Conservation (phyloP, 2,888 invertebrate species). For the Drosophila robusta region DNA sequence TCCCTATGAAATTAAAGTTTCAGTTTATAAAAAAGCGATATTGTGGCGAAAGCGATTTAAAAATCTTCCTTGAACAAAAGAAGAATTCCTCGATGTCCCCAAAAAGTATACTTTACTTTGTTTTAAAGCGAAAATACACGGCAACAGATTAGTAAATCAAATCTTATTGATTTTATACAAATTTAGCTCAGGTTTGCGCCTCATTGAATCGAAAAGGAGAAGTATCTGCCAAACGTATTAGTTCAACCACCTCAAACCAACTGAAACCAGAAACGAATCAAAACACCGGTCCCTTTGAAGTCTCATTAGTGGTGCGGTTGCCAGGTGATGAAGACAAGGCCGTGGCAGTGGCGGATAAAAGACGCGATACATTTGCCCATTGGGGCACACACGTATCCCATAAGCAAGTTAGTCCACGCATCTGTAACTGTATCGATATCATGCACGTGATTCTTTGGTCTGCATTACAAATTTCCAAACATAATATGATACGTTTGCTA, state of each 20-base stretch:
- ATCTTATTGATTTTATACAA: constrained; percentile 56
- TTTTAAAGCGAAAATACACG: background rate
- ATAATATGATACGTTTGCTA: constrained; percentile 45
- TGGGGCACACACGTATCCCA: constrained; percentile 25
- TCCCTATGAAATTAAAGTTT: too few relatives aligned
- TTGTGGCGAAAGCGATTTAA: background rate
- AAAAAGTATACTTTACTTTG: constrained; percentile 38
- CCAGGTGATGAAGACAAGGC: constrained; percentile 64
- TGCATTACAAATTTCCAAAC: constrained; percentile 27
- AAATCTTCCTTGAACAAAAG: too few relatives aligned
- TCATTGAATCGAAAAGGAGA: constrained; percentile 58
- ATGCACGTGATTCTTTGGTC: constrained; percentile 27
- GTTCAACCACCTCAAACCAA: constrained; percentile 26
- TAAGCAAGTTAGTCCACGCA: constrained; percentile 2
- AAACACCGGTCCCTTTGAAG: constrained; percentile 64
- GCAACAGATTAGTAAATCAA: background rate
- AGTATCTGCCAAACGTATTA: constrained; percentile 31
- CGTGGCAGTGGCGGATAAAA: constrained; percentile 6
- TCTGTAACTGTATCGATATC: constrained; percentile 43
- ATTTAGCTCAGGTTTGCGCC: constrained; percentile 52
- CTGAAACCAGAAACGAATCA: constrained; percentile 61
- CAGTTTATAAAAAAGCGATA: too few relatives aligned
- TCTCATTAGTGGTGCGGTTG: constrained; percentile 75
- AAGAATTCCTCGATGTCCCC: background rate
- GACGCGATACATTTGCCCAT: constrained; percentile 13